Base-by-base conservation (phyloP, 2,797 vertebrate genomes). In the Danio aesculapii region DNA sequence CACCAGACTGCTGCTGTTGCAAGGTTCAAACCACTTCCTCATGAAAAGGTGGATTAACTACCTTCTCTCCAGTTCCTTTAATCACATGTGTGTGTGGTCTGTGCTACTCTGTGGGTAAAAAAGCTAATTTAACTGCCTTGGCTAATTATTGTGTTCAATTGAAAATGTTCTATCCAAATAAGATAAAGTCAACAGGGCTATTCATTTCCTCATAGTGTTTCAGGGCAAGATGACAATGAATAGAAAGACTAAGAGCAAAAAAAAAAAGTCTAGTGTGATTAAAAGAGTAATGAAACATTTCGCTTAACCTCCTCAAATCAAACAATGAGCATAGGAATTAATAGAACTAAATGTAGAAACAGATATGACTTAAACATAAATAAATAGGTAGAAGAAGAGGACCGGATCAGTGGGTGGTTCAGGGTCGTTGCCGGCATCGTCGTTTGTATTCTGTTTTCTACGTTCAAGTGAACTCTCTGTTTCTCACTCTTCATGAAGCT, bases 401-500 rank as follows among this genome's bases (percentile, higher is more conserved):
- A 90, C 67, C 88, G 64, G 19, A 83, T 84, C 79, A 67, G 70
- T 39, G 77, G 91, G 89, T 86, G 84, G 82, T 79, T 74, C 79
- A 80, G 87, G 41, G 77, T 82, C 86, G 84, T 88, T 87, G 89
- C 79, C 79, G 87, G 88, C 70, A 90, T 88, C 86, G 84, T 84
- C 62, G 77, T 88, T 87, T 57, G 52, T 75, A 84, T 87, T 91
- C 87, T 89, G 88, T 89, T 79, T 71, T 79, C 21, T 43, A 53
- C 69, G 19, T 80, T 84, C 55, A 41, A 50, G 13, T 71, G 47
- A 69, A 58, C 85, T 96, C 95, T 97, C 95, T 98, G 57, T 57
- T 62, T 63, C 87, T 96, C 95, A 99, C 95, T 99, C 98, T 93
- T 99, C 98, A 47, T 96, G 96, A 87, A 99, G 95, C 95, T 99